Base-by-base conservation (phyloP, 2,797 vertebrate genomes). In the Pipistrellus pygmaeus region DNA sequence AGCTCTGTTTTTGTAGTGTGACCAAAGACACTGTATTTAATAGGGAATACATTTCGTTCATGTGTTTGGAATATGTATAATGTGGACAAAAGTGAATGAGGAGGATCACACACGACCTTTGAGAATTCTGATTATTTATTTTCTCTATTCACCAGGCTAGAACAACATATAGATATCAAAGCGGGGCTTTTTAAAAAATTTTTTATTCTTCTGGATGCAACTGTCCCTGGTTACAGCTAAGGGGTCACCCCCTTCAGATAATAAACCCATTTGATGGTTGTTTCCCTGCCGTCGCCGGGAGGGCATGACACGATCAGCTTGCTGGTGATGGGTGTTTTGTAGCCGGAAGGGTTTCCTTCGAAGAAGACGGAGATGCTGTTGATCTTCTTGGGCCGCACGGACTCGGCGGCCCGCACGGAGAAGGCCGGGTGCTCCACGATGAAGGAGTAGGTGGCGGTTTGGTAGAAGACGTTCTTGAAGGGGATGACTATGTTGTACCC, bases 391-490 rank as follows among this genome's bases (percentile, higher is more conserved):
- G 99, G 64, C 0, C 88, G 95, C 32, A 99, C 96, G 1, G 78
- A 96, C 15, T 98, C 98, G 0, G 86, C 6, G 0, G 97, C 98
- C 48, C 98, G 99, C 14, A 99, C 57, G 0, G 94, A 60, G 53
- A 99, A 99, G 88, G 97, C 98, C 0, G 98, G 98, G 90, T 98
- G 99, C 96, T 99, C 99, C 93, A 99, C 98, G 0, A 95, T 94
- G 93, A 97, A 98, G 85, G 98, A 98, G 97, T 99, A 99, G 48
- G 97, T 46, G 0, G 97, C 98, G 9, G 97, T 75, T 62, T 98
- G 98, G 12, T 95, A 96, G 98, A 99, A 99, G 32, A 99, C 38
- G 0, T 99, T 99, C 96, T 99, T 99, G 97, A 99, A 99, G 76
- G 98, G 98, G 94, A 99, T 99, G 46, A 97, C 48, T 38, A 98